These are phyloP conservation scores for Dascillus cervinus DNA, from an alignment of 2,888 invertebrate species.

Conservation along the genomic window DNA sequence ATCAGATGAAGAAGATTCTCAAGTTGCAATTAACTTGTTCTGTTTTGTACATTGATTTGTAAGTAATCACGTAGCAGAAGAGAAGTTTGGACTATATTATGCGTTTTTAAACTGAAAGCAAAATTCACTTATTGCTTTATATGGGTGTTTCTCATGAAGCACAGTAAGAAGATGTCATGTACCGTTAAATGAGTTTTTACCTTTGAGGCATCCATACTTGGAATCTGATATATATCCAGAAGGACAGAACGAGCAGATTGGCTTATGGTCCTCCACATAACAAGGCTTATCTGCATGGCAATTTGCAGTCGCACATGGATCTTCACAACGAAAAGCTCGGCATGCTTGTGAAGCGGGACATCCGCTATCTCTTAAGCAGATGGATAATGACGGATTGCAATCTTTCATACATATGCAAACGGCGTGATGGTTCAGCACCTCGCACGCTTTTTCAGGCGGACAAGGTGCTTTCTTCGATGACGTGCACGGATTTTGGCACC, in stretches of 20 bases:
- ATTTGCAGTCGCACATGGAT: conserved; percentile 79
- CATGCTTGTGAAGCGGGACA: conserved; percentile 81
- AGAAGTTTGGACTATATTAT: conserved; percentile 20
- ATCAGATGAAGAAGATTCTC: conserved; percentile 10
- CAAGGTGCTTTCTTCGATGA: conserved; percentile 58
- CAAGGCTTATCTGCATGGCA: conserved; percentile 83
- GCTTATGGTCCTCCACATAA: conserved; percentile 90
- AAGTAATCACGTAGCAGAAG: conserved; percentile 23
- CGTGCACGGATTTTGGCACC: conserved; percentile 82
- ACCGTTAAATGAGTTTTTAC: conserved; percentile 51
- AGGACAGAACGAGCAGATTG: conserved; percentile 94
- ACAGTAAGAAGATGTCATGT: conserved; percentile 12
- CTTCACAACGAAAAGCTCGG: conserved; percentile 81
- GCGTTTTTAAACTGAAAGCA: conserved; percentile 22
- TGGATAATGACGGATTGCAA: conserved; percentile 77
- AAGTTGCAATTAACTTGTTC: conserved; percentile 12
- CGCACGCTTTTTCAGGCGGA: conserved; percentile 76
- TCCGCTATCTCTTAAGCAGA: conserved; percentile 83
- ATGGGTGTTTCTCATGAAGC: conserved; percentile 10
- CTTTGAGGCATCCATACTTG: conserved; percentile 92
- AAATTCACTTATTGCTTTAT: conserved; percentile 10
- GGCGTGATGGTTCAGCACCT: conserved; percentile 79
- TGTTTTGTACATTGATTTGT: conserved; percentile 16
- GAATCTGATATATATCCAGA: conserved; percentile 87
- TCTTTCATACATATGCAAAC: conserved; percentile 82